Evolutionary conservation across 1,140 invertebrate species (phyloP).

Genomic region (Schlechtendalia chinensis): DNA sequence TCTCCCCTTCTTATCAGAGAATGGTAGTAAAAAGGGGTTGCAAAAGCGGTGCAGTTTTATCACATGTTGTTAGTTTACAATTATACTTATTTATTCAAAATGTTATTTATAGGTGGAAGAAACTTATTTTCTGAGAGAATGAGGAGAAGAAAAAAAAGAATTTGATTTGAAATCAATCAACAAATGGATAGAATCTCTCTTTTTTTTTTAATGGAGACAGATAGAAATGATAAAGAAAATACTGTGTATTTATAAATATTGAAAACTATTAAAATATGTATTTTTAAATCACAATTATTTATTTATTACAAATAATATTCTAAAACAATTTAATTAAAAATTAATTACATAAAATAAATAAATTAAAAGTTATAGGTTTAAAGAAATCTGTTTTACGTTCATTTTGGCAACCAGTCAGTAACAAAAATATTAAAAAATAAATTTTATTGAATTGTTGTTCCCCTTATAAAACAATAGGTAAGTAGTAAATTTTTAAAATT

Average conservation of each 20-base stretch:
- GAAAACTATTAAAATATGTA: constrained; percentile 14
- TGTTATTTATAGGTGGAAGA: too few species aligned
- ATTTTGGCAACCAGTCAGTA: constrained; percentile 12
- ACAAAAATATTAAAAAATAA: constrained; percentile 7
- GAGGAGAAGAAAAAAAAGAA: too few species aligned
- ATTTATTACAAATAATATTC: constrained; percentile 18
- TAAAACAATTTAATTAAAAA: constrained; percentile 23
- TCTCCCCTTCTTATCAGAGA: neutral
- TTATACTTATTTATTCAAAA: too few species aligned
- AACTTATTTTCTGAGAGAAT: too few species aligned
- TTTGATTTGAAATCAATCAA: too few species aligned
- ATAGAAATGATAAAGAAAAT: neutral
- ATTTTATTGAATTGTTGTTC: constrained; percentile 13
- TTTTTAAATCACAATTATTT: constrained; percentile 24
- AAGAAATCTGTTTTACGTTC: constrained; percentile 6
- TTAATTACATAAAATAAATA: neutral
- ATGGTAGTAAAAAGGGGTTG: neutral
- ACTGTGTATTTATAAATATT: neutral
- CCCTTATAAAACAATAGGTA: constrained; percentile 15
- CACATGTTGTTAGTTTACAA: too few species aligned
- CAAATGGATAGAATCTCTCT: too few species aligned
- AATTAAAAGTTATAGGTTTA: neutral
- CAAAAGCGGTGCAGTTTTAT: neutral
- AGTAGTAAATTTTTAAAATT: constrained; percentile 10
- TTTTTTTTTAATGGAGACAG: neutral